Evolutionary conservation across 2,797 vertebrate species (phyloP).

Genomic region (Carduelis carduelis): DNA sequence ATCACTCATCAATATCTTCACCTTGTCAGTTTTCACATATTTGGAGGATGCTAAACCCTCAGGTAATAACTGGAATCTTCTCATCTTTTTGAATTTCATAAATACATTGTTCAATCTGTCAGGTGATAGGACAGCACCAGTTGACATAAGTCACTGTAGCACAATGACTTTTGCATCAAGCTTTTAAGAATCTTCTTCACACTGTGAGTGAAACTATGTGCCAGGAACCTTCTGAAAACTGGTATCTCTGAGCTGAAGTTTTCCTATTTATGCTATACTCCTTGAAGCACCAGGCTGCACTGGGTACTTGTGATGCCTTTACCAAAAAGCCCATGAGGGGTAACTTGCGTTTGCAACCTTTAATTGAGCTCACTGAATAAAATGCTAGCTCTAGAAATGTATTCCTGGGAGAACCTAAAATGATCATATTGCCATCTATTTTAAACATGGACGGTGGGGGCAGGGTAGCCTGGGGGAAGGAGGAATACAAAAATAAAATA

Average conservation of each 20-base stretch:
- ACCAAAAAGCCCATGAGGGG: neutral
- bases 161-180: neutral
- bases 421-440: neutral
- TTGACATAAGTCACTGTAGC: neutral
- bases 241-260: neutral
- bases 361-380: neutral
- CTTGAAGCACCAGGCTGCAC: neutral
- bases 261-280: neutral
- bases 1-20: neutral
- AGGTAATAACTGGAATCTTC: neutral
- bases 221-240: neutral
- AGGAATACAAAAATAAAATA: neutral
- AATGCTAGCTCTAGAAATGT: neutral
- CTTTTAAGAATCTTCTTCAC: neutral
- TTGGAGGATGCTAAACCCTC: neutral
- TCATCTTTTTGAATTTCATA: neutral
- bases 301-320: neutral
- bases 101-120: neutral
- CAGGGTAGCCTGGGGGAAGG: neutral
- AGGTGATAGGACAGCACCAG: neutral
- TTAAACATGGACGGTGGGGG: neutral
- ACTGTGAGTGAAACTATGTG: neutral
- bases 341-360: neutral
- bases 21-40: neutral
- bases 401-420: neutral